Base-by-base conservation (phyloP, 1,140 invertebrate genomes). In the Diabrotica virgifera region DNA sequence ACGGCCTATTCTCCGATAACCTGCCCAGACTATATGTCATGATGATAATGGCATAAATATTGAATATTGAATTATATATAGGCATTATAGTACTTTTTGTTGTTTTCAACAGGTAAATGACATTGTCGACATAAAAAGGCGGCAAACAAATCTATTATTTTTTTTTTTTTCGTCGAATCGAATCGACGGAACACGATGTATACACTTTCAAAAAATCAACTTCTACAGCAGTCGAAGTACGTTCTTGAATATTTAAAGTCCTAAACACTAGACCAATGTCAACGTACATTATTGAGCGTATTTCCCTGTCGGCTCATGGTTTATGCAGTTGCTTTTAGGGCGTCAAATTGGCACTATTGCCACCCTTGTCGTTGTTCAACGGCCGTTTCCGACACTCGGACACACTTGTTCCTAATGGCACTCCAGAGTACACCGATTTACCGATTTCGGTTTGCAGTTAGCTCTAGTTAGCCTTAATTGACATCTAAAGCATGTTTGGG, bases 181-280 rank as follows among this genome's bases (percentile, higher is more conserved):
- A 37, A 57, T 57, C 37, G 37, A 37, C n/a, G n/a, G 24, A 36
- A 57, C 36, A 57, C 55, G 55, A 37, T 57, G 55, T 10, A n/a
- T 36, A 57, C 55, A 57, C 10, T 57, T n/a, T 36, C 10, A 38
- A 63, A 59, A 63, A 63, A 64, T 52, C 51, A 56, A 63, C 56
- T 64, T 65, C 40, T 60, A 69, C 37, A 40, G 67, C 72, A 72
- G 68, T 66, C 68, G 74, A 67, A 72, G 70, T 62, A 68, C 37
- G n/a, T 46, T 59, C 60, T 40, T 76, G 67, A 74, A 76, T 76
- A 74, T 76, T 76, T 74, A 70, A 76, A 65, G 59, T 64, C 36
- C 64, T 70, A 76, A 76, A 76, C 72, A 76, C 74, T 76, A 76
- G 72, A 76, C 71, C 71, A 66, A 67, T 72, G 69, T 72, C 71